phyloP scores from a whole-genome alignment of 2,888 invertebrate genomes.

The Tetragonula carbonaria region DNA sequence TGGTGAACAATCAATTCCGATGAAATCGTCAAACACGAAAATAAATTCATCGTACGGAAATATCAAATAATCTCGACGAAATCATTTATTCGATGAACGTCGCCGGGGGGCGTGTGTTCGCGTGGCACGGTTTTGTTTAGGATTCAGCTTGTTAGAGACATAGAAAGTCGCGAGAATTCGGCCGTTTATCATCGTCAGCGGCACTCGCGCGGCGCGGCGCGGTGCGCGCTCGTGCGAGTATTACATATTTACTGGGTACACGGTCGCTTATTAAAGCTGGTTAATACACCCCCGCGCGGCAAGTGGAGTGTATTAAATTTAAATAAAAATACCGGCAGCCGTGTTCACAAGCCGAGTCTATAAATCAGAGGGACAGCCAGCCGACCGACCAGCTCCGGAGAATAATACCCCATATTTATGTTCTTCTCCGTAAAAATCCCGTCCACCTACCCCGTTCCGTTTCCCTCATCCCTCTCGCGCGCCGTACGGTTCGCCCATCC shows the following conservation, averaged over 20 bases:
- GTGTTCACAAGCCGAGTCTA: slow-evolving; percentile 82
- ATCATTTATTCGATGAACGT: not conserved
- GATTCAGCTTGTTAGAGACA: slow-evolving; percentile 14
- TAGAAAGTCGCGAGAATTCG: slow-evolving; percentile 42
- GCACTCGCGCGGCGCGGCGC: slow-evolving; percentile 10
- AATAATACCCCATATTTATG: slow-evolving; percentile 83
- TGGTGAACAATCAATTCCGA: too few relatives aligned
- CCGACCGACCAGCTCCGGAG: slow-evolving; percentile 79
- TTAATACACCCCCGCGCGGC: slow-evolving; percentile 76
- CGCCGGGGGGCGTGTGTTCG: too few relatives aligned
- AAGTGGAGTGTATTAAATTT: slow-evolving; percentile 83
- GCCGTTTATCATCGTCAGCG: slow-evolving; percentile 70
- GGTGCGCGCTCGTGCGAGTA: slow-evolving; percentile 17
- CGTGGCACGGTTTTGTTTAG: slow-evolving; percentile 42
- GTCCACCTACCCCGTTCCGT: slow-evolving; percentile 64
- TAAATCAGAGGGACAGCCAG: slow-evolving; percentile 81
- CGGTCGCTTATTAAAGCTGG: slow-evolving; percentile 72
- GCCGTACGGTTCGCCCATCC: slow-evolving; percentile 33
- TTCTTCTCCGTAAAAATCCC: slow-evolving; percentile 77
- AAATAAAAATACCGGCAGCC: slow-evolving; percentile 84
- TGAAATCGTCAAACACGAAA: too few relatives aligned
- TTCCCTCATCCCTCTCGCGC: slow-evolving; percentile 53
- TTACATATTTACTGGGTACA: slow-evolving; percentile 53
- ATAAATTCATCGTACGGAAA: too few relatives aligned
- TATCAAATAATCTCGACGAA: not conserved